Evolutionary conservation across 1,140 invertebrate species (phyloP), one percentile per base, ranked within the genome.

Genomic region (Argopecten irradians): DNA sequence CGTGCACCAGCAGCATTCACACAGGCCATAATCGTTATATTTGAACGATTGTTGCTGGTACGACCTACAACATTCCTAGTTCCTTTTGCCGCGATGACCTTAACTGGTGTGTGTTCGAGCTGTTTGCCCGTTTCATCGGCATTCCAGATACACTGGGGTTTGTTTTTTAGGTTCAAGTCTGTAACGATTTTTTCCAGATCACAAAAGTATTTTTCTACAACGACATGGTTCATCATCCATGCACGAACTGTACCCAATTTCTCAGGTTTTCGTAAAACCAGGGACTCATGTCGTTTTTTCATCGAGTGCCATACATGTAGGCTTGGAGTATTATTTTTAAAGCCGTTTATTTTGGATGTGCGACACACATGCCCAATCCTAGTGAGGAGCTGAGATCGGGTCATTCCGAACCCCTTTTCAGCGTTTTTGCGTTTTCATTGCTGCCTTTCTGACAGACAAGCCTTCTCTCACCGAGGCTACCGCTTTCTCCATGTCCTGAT

Each of bases 1-100:
- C 86, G 84, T 36, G 8, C 28, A 0, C 88, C 89, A 0, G 19
- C 71, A 22, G 86, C 89, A 86, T 89, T 90, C n/a, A 89, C 86
- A 85, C 82, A 89, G 13, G 82, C 91, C 35, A 89, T 35, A n/a
- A 90, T 86, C 0, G 88, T 89, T 0, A 89, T 85, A 39, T 89
- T 89, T 9, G 36, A 55, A 5, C 82, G 36, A 7, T n/a, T 84
- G 22, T 36, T 39, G 35, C n/a, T 82, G 34, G 85, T 85, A 19
- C 71, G 28, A 0, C 35, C 86, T 0, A 84, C 22, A 2, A 87
- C 71, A 35, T 36, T 86, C 36, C 82, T 34, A 1, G 84, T 16
- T 14, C 88, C 82, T 33, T 89, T 88, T 41, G 86, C 82, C 0
- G 86, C 86, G 1, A 86, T 36, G 9, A 89, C 41, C 28, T 36